Evolutionary conservation across 1,140 invertebrate genomes (phyloP).

Genomic region (Hycleus cichorii): DNA sequence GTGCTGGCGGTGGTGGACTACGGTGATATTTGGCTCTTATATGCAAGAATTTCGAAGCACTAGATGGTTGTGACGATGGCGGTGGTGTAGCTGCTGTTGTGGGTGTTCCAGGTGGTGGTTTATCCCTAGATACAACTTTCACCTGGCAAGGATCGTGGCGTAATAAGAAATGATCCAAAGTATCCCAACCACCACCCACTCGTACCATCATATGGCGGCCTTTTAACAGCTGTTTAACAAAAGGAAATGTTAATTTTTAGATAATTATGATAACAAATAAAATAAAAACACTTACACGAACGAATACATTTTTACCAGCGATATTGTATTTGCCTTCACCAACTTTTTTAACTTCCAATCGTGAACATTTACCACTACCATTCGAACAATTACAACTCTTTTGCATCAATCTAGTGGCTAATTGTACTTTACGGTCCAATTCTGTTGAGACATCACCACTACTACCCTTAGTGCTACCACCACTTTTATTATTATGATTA

Average conservation of each 20-base stretch:
- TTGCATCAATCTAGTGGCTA: conserved; percentile 59
- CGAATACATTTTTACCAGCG: conserved; percentile 72
- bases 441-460: conserved; percentile 49
- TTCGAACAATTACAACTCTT: conserved; percentile 60
- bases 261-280: not conserved
- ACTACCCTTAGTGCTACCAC: conserved; percentile 47
- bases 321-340: conserved; percentile 76
- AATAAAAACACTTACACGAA: conserved; percentile 48
- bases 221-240: conserved; percentile 60
- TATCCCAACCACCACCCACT: conserved; percentile 89
- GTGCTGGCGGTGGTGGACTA: conserved; percentile 55
- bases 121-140: conserved; percentile 52
- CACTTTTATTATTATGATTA: conserved; percentile 35
- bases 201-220: conserved; percentile 88
- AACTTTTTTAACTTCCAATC: conserved; percentile 67
- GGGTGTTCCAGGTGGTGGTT: conserved; percentile 39
- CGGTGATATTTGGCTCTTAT: conserved; percentile 62
- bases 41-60: conserved; percentile 53
- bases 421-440: conserved; percentile 61
- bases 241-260: conserved; percentile 6
- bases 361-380: conserved; percentile 63
- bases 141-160: conserved; percentile 85
- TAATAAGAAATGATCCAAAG: conserved; percentile 82
- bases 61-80: conserved; percentile 33
- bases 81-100: too few relatives aligned